Base-by-base conservation (phyloP, 2,888 invertebrate genomes). In the Lycaena phlaeas region DNA sequence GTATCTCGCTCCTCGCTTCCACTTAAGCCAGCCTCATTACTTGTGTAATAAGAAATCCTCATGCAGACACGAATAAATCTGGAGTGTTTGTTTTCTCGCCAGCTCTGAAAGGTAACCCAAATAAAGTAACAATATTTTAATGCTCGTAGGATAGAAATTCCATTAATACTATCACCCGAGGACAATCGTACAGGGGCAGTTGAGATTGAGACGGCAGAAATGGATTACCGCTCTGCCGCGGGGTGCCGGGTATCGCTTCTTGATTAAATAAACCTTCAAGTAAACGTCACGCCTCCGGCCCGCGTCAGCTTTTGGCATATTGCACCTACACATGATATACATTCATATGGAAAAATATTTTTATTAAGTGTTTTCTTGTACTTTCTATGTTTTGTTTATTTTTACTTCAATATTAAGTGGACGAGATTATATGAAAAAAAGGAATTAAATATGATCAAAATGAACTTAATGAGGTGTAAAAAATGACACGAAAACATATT, bases 261-360 rank as follows among this genome's bases (percentile, higher is more conserved):
- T 82, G 81, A 82, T 84, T 82, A 84, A 84, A 84, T 82, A 82
- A 81, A 82, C 70, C 72, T 76, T 78, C 79, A 76, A 55, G 59
- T 53, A 49, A 47, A 64, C 54, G 73, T 77, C 81, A 69, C 36
- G 77, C 78, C 76, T 57, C 63, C 59, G 74, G 78, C 71, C 45
- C 17, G 41, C 54, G 74, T 64, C 77, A 61, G 52, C 67, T 67
- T 60, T 57, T 58, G 66, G 67, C 75, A 76, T 70, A 72, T 72
- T 61, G 70, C 71, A 75, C 72, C 53, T 41, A 34, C 31, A 34
- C 4, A 22, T n/a, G n/a, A n/a, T n/a, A n/a, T n/a, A n/a, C n/a
- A n/a, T n/a, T n/a, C n/a, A n/a, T n/a, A n/a, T n/a, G n/a, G n/a
- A n/a, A n/a, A n/a, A n/a, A n/a, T n/a, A n/a, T n/a, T n/a, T n/a